Evolutionary conservation across 2,113 vertebrate genomes (phyloP).

Genomic region (Phylloscopus trochilus): DNA sequence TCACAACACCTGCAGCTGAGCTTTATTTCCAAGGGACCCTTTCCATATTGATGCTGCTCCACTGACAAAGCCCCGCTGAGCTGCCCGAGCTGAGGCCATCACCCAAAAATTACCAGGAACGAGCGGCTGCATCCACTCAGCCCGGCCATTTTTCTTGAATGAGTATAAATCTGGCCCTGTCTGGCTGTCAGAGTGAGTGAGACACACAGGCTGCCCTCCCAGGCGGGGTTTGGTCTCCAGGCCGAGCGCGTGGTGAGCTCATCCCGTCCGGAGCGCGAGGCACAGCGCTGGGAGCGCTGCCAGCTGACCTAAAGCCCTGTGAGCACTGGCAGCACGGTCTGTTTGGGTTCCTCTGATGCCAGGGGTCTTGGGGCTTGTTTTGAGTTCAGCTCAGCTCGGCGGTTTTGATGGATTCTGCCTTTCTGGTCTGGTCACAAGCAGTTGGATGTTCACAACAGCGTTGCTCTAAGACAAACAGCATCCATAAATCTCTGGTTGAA

Average conservation of each 20-base stretch:
- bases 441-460: not conserved
- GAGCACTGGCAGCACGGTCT: not conserved
- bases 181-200: not conserved
- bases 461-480: slow-evolving; percentile 12
- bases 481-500: slow-evolving; percentile 21
- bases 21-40: not conserved
- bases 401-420: slow-evolving; percentile 6
- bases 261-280: not conserved
- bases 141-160: not conserved
- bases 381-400: not conserved
- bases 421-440: not conserved
- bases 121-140: not conserved
- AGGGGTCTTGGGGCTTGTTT: slow-evolving; percentile 36
- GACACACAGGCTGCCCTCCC: not conserved
- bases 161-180: not conserved
- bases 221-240: not conserved
- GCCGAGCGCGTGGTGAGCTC: not conserved
- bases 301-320: not conserved
- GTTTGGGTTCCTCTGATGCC: slow-evolving; percentile 47
- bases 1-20: not conserved
- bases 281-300: slow-evolving; percentile 22
- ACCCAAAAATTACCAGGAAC: not conserved
- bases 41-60: rapidly evolving
- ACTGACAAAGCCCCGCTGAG: rapidly evolving
- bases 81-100: not conserved